Conservation (phyloP, 1,140 invertebrate genomes). For the Drosophila ohnishii region DNA sequence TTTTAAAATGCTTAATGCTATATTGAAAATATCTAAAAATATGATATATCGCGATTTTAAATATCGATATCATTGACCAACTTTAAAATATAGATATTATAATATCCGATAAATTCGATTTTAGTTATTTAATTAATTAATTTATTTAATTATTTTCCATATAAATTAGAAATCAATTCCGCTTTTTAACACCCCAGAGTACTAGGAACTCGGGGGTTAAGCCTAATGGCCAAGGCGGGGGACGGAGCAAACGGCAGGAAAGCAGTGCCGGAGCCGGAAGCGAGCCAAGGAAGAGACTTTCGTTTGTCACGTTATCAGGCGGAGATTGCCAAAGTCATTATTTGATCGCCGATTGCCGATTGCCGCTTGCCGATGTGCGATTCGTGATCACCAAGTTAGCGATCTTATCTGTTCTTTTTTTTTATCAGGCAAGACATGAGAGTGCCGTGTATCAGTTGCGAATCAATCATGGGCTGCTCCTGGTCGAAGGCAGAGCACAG, state of each 20-base stretch:
- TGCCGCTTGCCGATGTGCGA: neutral
- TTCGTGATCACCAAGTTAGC: neutral
- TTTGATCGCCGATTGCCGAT: slow-evolving; percentile 17
- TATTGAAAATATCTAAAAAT: too few species aligned
- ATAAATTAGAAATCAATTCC: slow-evolving; percentile 7
- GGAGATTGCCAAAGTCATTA: slow-evolving; percentile 29
- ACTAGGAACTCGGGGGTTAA: slow-evolving; percentile 1
- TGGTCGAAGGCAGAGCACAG: slow-evolving; percentile 57
- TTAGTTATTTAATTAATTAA: neutral
- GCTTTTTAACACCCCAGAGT: neutral
- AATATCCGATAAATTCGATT: too few species aligned
- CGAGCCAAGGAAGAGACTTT: slow-evolving; percentile 7
- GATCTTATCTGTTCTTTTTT: slow-evolving; percentile 7
- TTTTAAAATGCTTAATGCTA: too few species aligned
- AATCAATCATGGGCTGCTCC: slow-evolving; percentile 65
- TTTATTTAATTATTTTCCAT: neutral
- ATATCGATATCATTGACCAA: too few species aligned
- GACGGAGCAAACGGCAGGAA: neutral
- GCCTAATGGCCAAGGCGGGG: neutral
- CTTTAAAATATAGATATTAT: too few species aligned
- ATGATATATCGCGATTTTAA: too few species aligned
- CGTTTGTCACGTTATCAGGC: slow-evolving; percentile 7
- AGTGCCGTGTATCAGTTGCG: slow-evolving; percentile 1
- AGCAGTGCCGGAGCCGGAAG: slow-evolving; percentile 13
- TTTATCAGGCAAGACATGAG: neutral